Conservation (phyloP, 2,888 invertebrate species). For the Eumerus sabulonum region DNA sequence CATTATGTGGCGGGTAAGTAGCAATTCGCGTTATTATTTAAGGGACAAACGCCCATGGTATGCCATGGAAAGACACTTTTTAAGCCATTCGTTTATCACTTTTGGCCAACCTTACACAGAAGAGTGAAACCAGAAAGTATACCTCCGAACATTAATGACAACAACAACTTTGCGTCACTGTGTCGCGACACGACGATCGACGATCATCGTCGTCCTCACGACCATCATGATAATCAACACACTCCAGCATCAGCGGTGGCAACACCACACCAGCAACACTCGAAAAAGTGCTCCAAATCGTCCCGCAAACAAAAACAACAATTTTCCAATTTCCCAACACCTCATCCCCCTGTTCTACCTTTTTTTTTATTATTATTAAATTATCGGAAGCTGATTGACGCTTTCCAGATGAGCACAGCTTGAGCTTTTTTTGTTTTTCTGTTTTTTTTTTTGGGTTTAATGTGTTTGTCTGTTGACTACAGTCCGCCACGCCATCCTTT, state of each 20-base stretch:
- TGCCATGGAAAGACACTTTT: no score
- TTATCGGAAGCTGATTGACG: constrained; percentile 68
- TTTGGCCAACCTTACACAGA: no score
- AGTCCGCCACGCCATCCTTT: neutral
- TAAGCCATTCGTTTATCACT: no score
- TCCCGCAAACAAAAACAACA: constrained; percentile 64
- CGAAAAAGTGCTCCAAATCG: constrained; percentile 62
- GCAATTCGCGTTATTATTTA: no score
- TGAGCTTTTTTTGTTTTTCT: constrained; percentile 55
- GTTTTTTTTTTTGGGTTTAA: neutral
- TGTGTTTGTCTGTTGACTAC: constrained; percentile 13
- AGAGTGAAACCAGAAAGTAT: no score
- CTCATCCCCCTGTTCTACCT: neutral
- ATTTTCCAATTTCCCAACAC: neutral
- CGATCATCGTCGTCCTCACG: constrained; percentile 5
- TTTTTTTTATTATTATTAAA: constrained; percentile 65
- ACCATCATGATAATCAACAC: constrained; percentile 8
- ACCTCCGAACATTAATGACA: no score
- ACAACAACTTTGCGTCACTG: no score
- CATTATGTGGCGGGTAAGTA: no score
- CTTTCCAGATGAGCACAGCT: constrained; percentile 69
- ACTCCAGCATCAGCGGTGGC: no score
- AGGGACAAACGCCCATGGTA: no score
- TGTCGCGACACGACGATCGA: neutral
- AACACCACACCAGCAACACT: constrained; percentile 42